Evolutionary conservation across 2,888 invertebrate species (phyloP), one percentile per base, ranked within the genome.

Genomic region (Drosophila nr. fundita): DNA sequence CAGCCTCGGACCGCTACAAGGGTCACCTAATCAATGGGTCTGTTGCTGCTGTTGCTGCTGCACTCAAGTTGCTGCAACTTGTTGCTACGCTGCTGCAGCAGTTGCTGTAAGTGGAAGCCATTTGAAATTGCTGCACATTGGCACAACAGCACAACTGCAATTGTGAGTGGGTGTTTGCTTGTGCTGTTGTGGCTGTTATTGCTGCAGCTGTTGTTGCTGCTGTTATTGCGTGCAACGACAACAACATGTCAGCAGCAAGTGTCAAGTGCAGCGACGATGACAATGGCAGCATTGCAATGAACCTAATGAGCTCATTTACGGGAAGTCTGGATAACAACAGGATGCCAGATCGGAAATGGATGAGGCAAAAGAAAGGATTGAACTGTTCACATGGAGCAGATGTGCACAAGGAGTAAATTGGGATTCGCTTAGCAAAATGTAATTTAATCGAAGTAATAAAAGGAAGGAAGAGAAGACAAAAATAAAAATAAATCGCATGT

Each of bases 1-100:
- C 83, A 85, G 85, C 62, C 71, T 68, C 65, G 54, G 68, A 81
- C 85, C 83, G 80, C 88, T 83, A 86, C 85, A 85, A 85, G 85
- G 88, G 85, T 85, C 88, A 85, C 86, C 88, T 86, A 85, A 85
- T 85, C 85, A 85, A 85, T 87, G 85, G 79, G 85, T 70, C 67
- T 77, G 62, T 52, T 52, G 55, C 63, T 55, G 76, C 38, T 69
- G 73, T 40, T 63, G 78, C 67, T 76, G 62, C 45, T 65, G 42
- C 62, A 60, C 30, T 38, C 49, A 11, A 57, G 83, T 67, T 81
- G 83, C 74, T 57, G 86, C 80, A 82, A 82, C 82, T 82, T 82
- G 83, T 76, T 68, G 76, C 78, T 48, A 74, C 36, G 68, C 32
- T 21, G 63, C 52, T 59, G 45, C 61, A 40, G 63, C 59, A 65